phyloP scores from a whole-genome alignment of 92 coral and sea anemone genomes.

The Virgularia gustaviana region DNA sequence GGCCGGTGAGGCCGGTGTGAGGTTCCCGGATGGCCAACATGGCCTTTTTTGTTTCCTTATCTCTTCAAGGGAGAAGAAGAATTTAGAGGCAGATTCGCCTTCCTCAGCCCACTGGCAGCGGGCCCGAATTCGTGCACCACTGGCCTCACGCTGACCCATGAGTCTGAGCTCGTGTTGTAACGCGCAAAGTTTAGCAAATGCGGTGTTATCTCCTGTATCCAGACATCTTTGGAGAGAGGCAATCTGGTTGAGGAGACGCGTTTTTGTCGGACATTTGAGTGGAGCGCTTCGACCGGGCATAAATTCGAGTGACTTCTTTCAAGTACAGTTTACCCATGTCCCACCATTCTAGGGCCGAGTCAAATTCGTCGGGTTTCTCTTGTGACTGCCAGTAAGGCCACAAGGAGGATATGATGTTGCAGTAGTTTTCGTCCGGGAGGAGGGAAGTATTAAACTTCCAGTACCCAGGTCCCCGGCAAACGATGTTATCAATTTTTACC shows the following conservation, averaged over 20 bases:
- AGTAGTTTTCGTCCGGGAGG: constrained; percentile 15
- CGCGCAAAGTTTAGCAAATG: constrained; percentile 25
- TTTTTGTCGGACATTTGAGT: background rate
- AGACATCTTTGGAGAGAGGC: background rate
- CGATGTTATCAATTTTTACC: background rate
- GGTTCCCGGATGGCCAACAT: constrained; percentile 18
- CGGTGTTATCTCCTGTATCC: constrained; percentile 15
- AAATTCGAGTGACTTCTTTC: constrained; percentile 3
- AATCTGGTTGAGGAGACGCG: background rate
- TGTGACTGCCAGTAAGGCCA: constrained; percentile 32
- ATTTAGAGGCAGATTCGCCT: constrained; percentile 15
- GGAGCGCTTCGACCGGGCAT: background rate
- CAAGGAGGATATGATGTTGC: constrained; percentile 5
- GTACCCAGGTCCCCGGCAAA: constrained; percentile 6
- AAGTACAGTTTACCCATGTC: constrained; percentile 34
- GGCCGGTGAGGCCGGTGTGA: background rate
- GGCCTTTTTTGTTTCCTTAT: constrained; percentile 15
- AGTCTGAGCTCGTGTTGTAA: constrained; percentile 19
- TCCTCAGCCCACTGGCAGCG: too few species aligned
- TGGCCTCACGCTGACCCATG: constrained; percentile 16
- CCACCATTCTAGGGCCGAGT: constrained; percentile 34
- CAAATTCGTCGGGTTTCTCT: background rate
- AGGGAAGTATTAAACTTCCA: constrained; percentile 40
- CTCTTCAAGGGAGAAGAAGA: constrained; percentile 12
- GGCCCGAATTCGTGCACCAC: constrained; percentile 25